These are phyloP conservation scores for Carassius auratus DNA, from an alignment of 2,113 vertebrate species.

Conservation along the genomic window DNA sequence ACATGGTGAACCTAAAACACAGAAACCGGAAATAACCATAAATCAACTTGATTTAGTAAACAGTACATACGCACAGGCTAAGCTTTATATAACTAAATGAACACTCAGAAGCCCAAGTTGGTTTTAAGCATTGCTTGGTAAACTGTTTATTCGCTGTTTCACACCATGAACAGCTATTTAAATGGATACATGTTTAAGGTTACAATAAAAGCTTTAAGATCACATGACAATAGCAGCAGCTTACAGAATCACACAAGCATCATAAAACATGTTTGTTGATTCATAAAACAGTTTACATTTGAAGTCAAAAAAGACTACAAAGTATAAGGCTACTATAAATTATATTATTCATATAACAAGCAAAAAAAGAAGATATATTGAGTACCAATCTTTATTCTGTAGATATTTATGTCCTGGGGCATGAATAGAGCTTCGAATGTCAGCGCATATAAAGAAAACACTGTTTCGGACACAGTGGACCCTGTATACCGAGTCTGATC, in stretches of 20 bases:
- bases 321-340: conserved; percentile 1
- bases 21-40: background rate
- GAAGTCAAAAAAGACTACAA: background rate
- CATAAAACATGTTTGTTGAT: background rate
- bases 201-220: background rate
- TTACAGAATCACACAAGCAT: background rate
- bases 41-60: background rate
- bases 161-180: background rate
- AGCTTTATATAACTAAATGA: background rate
- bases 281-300: conserved; percentile 10
- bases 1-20: background rate
- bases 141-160: background rate
- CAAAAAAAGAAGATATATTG: background rate
- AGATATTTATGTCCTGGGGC: background rate
- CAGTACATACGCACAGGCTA: background rate
- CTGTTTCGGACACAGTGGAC: background rate
- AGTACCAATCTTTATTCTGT: background rate
- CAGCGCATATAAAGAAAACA: background rate
- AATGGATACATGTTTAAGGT: background rate
- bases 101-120: background rate
- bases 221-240: conserved; percentile 13
- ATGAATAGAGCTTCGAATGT: background rate
- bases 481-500: background rate
- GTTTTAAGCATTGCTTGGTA: background rate
- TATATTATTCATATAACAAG: background rate